These are phyloP conservation scores for Allacma fusca DNA, from an alignment of 2,888 invertebrate genomes.

Conservation along the genomic window DNA sequence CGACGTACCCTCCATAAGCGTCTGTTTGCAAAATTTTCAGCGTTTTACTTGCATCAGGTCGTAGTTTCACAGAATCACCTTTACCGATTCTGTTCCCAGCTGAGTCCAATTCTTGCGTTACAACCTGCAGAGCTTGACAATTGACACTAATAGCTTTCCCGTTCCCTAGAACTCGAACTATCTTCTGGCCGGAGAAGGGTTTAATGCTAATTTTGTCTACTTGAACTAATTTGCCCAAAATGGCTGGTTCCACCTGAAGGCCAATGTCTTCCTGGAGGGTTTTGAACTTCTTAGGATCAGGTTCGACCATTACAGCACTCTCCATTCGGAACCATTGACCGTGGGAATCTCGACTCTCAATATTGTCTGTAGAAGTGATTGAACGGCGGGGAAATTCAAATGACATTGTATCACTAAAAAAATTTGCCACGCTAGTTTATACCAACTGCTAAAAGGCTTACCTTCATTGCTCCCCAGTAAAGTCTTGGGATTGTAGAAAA, in stretches of 20 bases:
- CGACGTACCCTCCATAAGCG: constrained; percentile 23
- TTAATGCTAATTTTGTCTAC: constrained; percentile 28
- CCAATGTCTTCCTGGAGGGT: constrained; percentile 32
- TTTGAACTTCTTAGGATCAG: neutral
- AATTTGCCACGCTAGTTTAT: too few relatives aligned
- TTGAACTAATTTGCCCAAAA: constrained; percentile 27
- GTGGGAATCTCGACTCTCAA: constrained; percentile 13
- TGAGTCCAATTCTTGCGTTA: constrained; percentile 2
- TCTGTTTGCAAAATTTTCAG: neutral
- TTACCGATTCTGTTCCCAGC: neutral
- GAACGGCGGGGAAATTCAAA: too few relatives aligned
- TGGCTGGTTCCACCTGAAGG: neutral
- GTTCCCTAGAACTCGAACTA: neutral
- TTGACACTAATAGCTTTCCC: constrained; percentile 18
- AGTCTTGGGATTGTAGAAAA: constrained; percentile 11
- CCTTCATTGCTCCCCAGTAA: constrained; percentile 22
- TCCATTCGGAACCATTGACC: constrained; percentile 22
- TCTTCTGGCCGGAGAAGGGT: constrained; percentile 16
- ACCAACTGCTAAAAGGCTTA: neutral
- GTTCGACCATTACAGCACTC: neutral
- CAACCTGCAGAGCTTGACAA: neutral
- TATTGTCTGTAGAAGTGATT: constrained; percentile 6
- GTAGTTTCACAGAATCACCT: constrained; percentile 23
- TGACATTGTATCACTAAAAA: too few relatives aligned
- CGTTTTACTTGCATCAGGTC: neutral